Evolutionary conservation across 37 sponge, comb jelly and placozoan genomes (phyloP).

Genomic region (Halisarca cf. caerulea): DNA sequence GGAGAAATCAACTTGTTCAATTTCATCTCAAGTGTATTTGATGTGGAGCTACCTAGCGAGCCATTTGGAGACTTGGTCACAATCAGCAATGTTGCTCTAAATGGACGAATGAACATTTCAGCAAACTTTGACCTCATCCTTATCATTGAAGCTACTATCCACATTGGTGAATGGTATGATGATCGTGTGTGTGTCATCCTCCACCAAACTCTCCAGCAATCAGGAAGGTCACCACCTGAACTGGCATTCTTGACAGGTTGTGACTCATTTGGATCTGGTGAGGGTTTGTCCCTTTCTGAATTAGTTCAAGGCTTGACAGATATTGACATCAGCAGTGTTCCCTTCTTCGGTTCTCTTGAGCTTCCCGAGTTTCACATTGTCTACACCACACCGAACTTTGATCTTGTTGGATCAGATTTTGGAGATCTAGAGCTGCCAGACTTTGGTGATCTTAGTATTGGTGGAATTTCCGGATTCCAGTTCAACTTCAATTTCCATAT

Average conservation of each 20-base stretch:
- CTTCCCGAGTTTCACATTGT: neutral
- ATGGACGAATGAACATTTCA: neutral
- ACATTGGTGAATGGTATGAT: neutral
- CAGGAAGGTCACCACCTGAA: neutral
- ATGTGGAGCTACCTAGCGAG: neutral
- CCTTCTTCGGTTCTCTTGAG: neutral
- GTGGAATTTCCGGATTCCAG: neutral
- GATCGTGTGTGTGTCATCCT: neutral
- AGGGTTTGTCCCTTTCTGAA: neutral
- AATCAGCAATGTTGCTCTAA: neutral
- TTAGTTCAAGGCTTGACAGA: neutral
- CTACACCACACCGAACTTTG: neutral
- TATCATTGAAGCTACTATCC: neutral
- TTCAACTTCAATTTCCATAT: neutral
- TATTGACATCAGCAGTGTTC: neutral
- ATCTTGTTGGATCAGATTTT: neutral
- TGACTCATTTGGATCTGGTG: neutral
- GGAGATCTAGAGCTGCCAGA: neutral
- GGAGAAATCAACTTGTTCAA: neutral
- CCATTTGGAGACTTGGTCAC: neutral
- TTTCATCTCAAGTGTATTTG: neutral
- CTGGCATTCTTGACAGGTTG: slow-evolving; percentile 4
- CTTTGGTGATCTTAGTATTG: neutral
- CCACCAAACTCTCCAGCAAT: neutral
- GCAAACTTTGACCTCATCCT: neutral